phyloP scores from a whole-genome alignment of 2,797 vertebrate species.

The Artibeus jamaicensis region DNA sequence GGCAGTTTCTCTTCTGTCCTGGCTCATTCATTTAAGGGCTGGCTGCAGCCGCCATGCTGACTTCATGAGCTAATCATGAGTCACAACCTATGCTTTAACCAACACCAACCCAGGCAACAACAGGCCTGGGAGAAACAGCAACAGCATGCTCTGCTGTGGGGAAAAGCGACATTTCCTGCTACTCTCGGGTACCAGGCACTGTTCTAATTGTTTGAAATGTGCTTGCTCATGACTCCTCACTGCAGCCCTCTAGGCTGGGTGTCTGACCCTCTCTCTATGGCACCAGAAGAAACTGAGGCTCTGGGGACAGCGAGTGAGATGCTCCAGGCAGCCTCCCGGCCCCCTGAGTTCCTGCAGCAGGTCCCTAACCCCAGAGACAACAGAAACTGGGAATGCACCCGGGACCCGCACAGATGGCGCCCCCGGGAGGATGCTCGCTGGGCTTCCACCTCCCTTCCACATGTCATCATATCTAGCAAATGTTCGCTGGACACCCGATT shows the following conservation, averaged over 20 bases:
- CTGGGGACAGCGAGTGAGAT: not conserved
- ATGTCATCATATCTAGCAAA: not conserved
- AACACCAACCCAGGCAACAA: not conserved
- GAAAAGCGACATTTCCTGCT: not conserved
- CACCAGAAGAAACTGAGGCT: not conserved
- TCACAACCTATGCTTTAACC: not conserved
- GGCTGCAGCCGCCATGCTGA: not conserved
- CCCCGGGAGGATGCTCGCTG: not conserved
- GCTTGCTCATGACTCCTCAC: not conserved
- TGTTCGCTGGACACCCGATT: not conserved
- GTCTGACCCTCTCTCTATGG: not conserved
- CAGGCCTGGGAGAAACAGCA: not conserved
- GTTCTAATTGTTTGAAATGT: not conserved
- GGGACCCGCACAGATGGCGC: not conserved
- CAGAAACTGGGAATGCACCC: not conserved
- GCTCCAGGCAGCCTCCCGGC: not conserved
- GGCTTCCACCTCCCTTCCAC: not conserved
- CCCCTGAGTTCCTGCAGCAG: not conserved
- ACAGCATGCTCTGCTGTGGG: accelerated
- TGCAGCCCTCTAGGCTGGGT: not conserved
- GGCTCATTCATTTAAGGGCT: not conserved
- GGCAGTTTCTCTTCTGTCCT: not conserved
- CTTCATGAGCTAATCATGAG: not conserved
- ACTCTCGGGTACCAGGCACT: accelerated
- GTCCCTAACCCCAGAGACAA: not conserved